phyloP scores from a whole-genome alignment of 2,797 vertebrate species.

The Buphagus erythrorhynchus region DNA sequence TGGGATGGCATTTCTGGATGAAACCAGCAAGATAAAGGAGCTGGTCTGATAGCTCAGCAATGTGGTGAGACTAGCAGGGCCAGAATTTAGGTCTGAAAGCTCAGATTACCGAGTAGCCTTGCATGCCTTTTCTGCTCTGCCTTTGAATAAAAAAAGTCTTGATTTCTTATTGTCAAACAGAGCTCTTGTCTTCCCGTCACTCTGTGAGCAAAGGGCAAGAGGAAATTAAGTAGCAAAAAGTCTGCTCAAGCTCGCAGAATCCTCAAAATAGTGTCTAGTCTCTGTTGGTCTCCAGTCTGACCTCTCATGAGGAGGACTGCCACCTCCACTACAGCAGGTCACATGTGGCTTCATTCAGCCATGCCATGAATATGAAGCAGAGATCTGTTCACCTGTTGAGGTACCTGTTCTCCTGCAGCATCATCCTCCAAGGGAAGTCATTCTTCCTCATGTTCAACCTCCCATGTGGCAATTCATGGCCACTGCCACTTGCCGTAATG shows the following conservation, averaged over 20 bases:
- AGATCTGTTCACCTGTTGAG: neutral
- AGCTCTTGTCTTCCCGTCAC: neutral
- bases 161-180: neutral
- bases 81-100: neutral
- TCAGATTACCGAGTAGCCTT: neutral
- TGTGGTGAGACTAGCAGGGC: neutral
- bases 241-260: neutral
- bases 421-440: neutral
- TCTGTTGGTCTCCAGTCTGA: neutral
- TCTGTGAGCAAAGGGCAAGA: neutral
- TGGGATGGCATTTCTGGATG: neutral
- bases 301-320: neutral
- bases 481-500: fast-evolving
- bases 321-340: neutral
- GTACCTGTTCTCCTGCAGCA: neutral
- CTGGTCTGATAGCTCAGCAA: neutral
- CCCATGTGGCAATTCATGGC: neutral
- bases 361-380: fast-evolving
- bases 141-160: neutral
- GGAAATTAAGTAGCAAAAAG: neutral
- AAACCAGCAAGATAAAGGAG: neutral
- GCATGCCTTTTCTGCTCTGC: neutral
- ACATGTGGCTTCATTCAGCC: neutral
- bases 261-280: neutral
- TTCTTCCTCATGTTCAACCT: neutral